Conservation (phyloP, 2,888 invertebrate genomes). For the Pterostichus madidus region DNA sequence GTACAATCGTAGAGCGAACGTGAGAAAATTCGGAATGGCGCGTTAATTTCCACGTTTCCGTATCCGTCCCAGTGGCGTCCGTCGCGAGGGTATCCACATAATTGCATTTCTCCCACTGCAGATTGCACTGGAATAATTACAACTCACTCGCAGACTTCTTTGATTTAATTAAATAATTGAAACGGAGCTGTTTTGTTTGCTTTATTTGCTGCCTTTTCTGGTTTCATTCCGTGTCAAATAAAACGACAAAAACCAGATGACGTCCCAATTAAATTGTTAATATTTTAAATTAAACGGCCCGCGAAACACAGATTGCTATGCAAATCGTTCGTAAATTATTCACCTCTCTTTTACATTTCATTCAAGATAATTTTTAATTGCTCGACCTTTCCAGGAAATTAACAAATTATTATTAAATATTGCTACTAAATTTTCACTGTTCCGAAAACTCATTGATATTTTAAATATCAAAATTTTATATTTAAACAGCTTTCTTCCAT, state of each 20-base stretch:
- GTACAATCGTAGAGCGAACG: neutral
- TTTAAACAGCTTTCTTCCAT: too few relatives aligned
- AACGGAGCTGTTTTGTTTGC: conserved; percentile 26
- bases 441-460: too few relatives aligned
- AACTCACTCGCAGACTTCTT: conserved; percentile 30
- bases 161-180: conserved; percentile 50
- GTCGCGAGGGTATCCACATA: conserved; percentile 6
- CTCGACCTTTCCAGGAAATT: too few relatives aligned
- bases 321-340: too few relatives aligned
- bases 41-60: conserved; percentile 22
- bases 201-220: neutral
- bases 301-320: neutral
- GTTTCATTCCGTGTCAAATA: conserved; percentile 11
- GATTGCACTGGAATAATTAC: conserved; percentile 45
- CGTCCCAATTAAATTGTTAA: conserved; percentile 16
- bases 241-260: conserved; percentile 1
- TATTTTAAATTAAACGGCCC: conserved; percentile 24
- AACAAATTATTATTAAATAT: too few relatives aligned
- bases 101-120: conserved; percentile 31
- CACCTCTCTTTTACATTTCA: too few relatives aligned
- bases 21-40: neutral
- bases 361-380: too few relatives aligned
- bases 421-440: too few relatives aligned
- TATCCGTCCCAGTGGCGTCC: neutral
- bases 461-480: too few relatives aligned